phyloP scores from a whole-genome alignment of 2,113 vertebrate genomes.

The Lutjanus erythropterus region DNA sequence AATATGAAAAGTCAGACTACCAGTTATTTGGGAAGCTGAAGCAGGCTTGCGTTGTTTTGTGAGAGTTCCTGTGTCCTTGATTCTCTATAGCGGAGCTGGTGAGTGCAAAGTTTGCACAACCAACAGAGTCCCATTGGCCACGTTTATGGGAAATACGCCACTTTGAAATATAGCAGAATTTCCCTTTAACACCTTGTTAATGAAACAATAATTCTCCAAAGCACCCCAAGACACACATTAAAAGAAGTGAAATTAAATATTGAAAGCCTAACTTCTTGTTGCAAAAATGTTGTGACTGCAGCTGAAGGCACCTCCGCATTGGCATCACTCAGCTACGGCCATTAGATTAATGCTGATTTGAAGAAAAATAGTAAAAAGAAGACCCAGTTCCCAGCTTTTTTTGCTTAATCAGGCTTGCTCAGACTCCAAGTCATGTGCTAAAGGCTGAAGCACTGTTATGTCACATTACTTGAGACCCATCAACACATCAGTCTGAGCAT shows the following conservation, averaged over 20 bases:
- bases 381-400: background rate
- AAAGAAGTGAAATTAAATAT: background rate
- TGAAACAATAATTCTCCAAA: background rate
- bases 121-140: background rate
- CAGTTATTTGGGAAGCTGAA: background rate
- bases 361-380: background rate
- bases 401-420: constrained; percentile 7
- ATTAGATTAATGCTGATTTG: background rate
- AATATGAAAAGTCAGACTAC: background rate
- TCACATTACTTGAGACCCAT: background rate
- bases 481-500: constrained; percentile 11
- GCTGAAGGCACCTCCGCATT: background rate
- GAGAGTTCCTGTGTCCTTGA: background rate
- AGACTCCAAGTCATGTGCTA: background rate
- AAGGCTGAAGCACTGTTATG: constrained; percentile 1
- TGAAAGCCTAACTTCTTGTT: background rate
- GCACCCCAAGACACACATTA: background rate
- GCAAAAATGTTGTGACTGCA: background rate
- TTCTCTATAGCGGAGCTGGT: background rate
- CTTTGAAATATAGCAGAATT: background rate
- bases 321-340: background rate
- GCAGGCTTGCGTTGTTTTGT: background rate
- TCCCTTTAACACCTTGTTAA: background rate
- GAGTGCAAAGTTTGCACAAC: background rate
- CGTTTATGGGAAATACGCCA: background rate